Evolutionary conservation across 2,888 invertebrate species (phyloP), one percentile per base, ranked within the genome.

Genomic region (Allacma fusca): DNA sequence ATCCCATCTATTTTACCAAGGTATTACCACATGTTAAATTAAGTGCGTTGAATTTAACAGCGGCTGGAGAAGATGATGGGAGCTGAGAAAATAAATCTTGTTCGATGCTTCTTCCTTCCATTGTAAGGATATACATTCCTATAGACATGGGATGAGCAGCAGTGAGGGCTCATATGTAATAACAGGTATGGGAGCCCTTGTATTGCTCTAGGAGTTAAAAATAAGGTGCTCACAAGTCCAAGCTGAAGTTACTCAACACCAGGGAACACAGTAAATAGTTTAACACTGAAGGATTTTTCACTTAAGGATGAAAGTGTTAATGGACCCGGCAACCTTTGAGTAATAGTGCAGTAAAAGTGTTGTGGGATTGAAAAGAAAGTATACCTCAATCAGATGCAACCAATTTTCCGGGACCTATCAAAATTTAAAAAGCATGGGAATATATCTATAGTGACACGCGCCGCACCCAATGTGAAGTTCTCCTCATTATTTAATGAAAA

Each of bases 361-460:
- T 50, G n/a, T n/a, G n/a, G n/a, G n/a, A 50, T 16, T 19, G 50
- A 16, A 19, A 34, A 50, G 5, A 50, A 50, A 50, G n/a, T 50
- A 65, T 29, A 28, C 26, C 24, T 65, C 24, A 23, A 23, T 23
- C 26, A 65, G 13, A 65, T 28, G 2, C 26, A 65, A 29, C 19
- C 24, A 28, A 65, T 65, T n/a, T n/a, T 4, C 65, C 0, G 28
- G 26, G 7, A 50, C 4, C 50, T 12, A 50, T 50, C 50, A n/a
- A 9, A 40, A 40, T 13, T 50, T 50, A 26, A 26, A 65, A 24
- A 26, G 28, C 16, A 13, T 65, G 19, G 24, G 1, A 26, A 65
- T 65, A n/a, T n/a, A n/a, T n/a, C n/a, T n/a, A n/a, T n/a, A 16
- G 1, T 28, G 65, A 65, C 65, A 65, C 65, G 65, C 65, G 65